Base-by-base conservation (phyloP, 2,888 invertebrate genomes). In the Cheilosia vernalis region DNA sequence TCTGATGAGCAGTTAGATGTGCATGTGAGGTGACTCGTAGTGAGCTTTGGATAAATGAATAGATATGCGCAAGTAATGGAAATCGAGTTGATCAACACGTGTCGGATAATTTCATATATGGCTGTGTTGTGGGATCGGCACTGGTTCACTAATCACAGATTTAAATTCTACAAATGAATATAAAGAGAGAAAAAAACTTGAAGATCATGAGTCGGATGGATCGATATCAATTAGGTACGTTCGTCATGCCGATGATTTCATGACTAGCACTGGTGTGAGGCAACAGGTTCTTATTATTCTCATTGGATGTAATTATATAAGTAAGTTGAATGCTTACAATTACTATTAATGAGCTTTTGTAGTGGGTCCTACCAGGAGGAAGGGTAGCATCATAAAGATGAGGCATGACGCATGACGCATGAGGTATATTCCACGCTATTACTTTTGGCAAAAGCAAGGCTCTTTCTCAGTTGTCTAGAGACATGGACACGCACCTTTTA, bases 21-120 rank as follows among this genome's bases (percentile, higher is more conserved):
- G 81, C 72, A 73, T 73, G 73, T 63, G 44, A 73, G 78, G 55
- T 63, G 42, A 15, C 27, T 33, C 47, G 47, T 6, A 66, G 61
- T 55, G 49, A 66, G 61, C 69, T 82, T 82, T 72, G 49, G 66
- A 66, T 55, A 53, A 51, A 27, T 19, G 42, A 33, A n/a, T 27
- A 42, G 27, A 47, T 60, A 53, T 33, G 66, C 47, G 51, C 44
- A 4, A n/a, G 33, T 44, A 66, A 53, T 64, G 42, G 27, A 42
- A 67, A 58, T 13, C 6, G 27, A 61, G 61, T 56, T 56, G 21
- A 47, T 30, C 24, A 42, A 64, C 58, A 64, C 56, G 63, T 64
- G 73, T 61, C 15, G 5, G 17, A 30, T 47, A 42, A 24, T n/a
- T 42, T 5, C 40, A n/a, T 40, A 7, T n/a, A 42, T 44, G 24